phyloP scores from a whole-genome alignment of 2,797 vertebrate species.

The Lycodopsis pacificus region DNA sequence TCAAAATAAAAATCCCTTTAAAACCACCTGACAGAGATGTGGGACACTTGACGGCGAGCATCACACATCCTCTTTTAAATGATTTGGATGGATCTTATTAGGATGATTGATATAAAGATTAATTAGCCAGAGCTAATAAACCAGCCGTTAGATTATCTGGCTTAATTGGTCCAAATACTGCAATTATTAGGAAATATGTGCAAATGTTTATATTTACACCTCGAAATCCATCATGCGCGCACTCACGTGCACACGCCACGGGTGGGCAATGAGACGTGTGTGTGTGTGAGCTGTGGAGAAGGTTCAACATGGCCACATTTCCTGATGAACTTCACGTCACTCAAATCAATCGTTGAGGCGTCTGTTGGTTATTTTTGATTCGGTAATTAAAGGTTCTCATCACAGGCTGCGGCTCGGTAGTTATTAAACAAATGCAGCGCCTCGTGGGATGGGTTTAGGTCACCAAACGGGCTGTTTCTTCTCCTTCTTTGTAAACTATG shows the following conservation, averaged over 20 bases:
- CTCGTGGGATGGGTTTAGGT: neutral
- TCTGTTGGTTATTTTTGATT: conserved; percentile 31
- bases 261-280: conserved; percentile 28
- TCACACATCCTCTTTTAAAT: neutral
- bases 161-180: conserved; percentile 51
- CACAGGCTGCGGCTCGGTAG: conserved; percentile 4
- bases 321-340: conserved; percentile 22
- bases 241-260: conserved; percentile 42
- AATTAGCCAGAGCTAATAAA: conserved; percentile 39
- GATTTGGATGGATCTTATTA: conserved; percentile 2
- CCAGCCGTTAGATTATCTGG: conserved; percentile 18
- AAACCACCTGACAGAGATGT: conserved; percentile 7
- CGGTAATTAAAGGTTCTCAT: conserved; percentile 17
- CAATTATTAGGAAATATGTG: conserved; percentile 44
- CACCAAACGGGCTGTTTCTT: conserved; percentile 25
- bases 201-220: conserved; percentile 58
- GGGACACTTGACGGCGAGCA: neutral
- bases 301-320: conserved; percentile 20
- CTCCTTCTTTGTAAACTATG: conserved; percentile 3
- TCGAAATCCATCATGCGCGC: conserved; percentile 21
- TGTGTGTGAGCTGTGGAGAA: neutral
- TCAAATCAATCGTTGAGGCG: conserved; percentile 20
- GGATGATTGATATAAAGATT: conserved; percentile 27
- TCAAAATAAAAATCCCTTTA: neutral
- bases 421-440: neutral